phyloP scores from a whole-genome alignment of 2,888 invertebrate genomes.

The Platycheirus rosarum region DNA sequence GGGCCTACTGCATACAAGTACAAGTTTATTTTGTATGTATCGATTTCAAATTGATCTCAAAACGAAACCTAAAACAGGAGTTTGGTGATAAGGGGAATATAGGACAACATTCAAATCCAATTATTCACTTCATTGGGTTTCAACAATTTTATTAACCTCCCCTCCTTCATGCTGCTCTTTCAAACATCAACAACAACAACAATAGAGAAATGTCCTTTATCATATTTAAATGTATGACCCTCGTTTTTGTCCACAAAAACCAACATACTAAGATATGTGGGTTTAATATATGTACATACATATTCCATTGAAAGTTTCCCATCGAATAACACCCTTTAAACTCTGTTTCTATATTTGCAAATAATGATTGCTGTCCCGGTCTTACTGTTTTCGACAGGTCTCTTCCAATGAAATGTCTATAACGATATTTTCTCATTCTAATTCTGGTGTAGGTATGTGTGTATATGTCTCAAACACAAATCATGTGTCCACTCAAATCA shows the following conservation, averaged over 20 bases:
- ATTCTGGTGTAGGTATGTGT: not conserved
- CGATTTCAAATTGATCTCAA: constrained; percentile 6
- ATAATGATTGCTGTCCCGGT: constrained; percentile 44
- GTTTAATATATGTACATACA: not conserved
- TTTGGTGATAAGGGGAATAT: not conserved
- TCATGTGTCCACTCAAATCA: constrained; percentile 70
- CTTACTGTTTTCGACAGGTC: constrained; percentile 61
- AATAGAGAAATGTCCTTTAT: constrained; percentile 16
- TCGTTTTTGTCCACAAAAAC: not conserved
- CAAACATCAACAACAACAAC: constrained; percentile 10
- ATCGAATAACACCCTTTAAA: not conserved
- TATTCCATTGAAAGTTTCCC: constrained; percentile 17
- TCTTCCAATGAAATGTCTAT: constrained; percentile 58
- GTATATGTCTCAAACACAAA: constrained; percentile 61
- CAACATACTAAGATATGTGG: not conserved
- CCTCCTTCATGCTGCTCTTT: not conserved
- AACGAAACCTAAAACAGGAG: not conserved
- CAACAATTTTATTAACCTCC: constrained; percentile 56
- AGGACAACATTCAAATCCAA: constrained; percentile 54
- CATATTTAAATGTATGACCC: constrained; percentile 57
- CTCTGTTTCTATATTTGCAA: constrained; percentile 31
- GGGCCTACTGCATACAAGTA: too few species aligned
- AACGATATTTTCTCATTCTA: constrained; percentile 18
- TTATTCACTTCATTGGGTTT: constrained; percentile 61
- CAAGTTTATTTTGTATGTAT: too few species aligned